A percentile compares a stretch with the other conserved stretches of the same genome.
Evolutionary conservation across 2,888 invertebrate species (phyloP).

Genomic region (Ophion slaviceki): DNA sequence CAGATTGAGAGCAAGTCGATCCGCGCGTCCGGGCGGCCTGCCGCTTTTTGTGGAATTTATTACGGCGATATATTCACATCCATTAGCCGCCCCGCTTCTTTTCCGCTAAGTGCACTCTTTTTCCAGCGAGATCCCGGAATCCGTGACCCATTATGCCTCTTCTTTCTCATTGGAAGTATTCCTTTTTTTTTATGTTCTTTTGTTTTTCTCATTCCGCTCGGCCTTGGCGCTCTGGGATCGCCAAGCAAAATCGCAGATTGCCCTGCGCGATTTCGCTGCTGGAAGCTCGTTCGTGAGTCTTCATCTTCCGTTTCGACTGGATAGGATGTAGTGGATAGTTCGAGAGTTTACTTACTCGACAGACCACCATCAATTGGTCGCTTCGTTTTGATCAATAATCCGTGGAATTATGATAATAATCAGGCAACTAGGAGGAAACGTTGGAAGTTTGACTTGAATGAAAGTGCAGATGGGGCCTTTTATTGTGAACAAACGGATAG

Average conservation of each 20-base stretch:
- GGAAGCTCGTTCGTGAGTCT: background rate
- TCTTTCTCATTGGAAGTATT: constrained; percentile 22
- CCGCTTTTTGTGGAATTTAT: constrained; percentile 83
- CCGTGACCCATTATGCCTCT: constrained; percentile 54
- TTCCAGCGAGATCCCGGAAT: constrained; percentile 69
- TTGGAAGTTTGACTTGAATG: too few species aligned
- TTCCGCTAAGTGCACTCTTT: constrained; percentile 73
- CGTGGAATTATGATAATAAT: too few species aligned
- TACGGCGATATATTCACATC: constrained; percentile 83
- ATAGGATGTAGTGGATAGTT: background rate
- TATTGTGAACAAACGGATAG: too few species aligned
- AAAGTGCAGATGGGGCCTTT: too few species aligned
- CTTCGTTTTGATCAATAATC: too few species aligned
- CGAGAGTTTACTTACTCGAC: background rate
- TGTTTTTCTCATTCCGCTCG: constrained; percentile 5
- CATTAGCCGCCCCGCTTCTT: constrained; percentile 82
- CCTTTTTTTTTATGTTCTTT: constrained; percentile 18
- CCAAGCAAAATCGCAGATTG: background rate
- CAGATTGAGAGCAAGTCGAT: constrained; percentile 42
- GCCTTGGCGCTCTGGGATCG: background rate
- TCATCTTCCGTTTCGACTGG: background rate
- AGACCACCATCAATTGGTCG: too few species aligned
- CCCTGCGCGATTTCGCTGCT: background rate
- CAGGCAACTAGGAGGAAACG: too few species aligned
- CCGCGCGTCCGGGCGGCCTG: constrained; percentile 50